Base-by-base conservation (phyloP, 2,888 invertebrate genomes). In the Harmothoe impar region DNA sequence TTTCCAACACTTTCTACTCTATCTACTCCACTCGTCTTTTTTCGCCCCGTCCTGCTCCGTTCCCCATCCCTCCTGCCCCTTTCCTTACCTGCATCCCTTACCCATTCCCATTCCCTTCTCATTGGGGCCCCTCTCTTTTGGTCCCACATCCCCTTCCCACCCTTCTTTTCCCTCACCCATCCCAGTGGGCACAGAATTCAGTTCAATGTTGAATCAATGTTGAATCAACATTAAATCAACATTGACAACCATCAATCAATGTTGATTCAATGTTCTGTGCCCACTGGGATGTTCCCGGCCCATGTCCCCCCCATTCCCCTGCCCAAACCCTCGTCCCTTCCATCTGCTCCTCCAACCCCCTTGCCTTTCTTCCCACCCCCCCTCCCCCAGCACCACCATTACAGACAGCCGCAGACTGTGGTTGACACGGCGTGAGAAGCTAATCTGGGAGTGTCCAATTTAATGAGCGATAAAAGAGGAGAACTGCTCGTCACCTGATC, bases 401-500 rank as follows among this genome's bases (percentile, higher is more conserved):
- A n/a, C n/a, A n/a, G n/a, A n/a, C 31, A 7, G 12, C 77, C 31
- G 31, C 77, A 20, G 20, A 62, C 62, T 62, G 62, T n/a, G 62
- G 62, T 62, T n/a, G 62, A 62, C n/a, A 20, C 62, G 23, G n/a
- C n/a, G 62, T 62, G 62, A 20, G 62, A n/a, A n/a, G 62, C 62
- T 62, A 62, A 62, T 62, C 62, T 62, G 62, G n/a, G 62, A 62
- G 62, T 62, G 62, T 62, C 62, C 62, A 20, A 62, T 62, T 62
- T 62, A 62, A 62, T 62, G 62, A 62, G 62, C 62, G 62, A 62
- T 62, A 62, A 62, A 62, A 62, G 23, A 62, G 62, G 62, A 62
- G n/a, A 20, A 3, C 12, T 62, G 62, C 12, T 43, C 62, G 62
- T 62, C 62, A 62, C 62, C 62, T 62, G 62, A 62, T 3, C 62